Conservation (phyloP, 2,797 vertebrate species). For the Tangara arthus region DNA sequence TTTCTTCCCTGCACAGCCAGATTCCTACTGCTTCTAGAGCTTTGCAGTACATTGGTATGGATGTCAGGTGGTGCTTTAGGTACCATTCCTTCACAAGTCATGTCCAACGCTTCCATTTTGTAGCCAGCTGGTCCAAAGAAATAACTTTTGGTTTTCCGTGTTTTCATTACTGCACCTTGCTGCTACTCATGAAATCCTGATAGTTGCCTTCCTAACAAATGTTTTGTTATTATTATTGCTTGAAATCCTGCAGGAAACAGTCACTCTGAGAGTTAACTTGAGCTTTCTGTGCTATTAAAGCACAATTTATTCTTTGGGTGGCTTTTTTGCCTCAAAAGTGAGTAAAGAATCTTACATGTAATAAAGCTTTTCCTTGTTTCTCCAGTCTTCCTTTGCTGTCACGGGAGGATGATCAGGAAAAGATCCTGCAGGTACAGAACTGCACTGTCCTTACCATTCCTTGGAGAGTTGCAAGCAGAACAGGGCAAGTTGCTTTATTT, state of each 20-base stretch:
- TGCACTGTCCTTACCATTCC: accelerated
- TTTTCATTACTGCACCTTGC: neutral
- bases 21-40: neutral
- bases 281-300: neutral
- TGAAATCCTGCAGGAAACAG: neutral
- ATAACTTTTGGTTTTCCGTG: neutral
- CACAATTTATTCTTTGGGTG: neutral
- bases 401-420: neutral
- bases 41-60: neutral
- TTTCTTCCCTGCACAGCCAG: neutral
- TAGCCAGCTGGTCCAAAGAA: neutral
- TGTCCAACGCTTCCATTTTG: neutral
- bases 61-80: neutral
- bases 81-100: neutral
- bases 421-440: neutral
- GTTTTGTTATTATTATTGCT: neutral
- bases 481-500: neutral
- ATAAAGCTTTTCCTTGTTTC: neutral
- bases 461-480: neutral
- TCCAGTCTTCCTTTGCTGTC: neutral
- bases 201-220: neutral
- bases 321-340: neutral
- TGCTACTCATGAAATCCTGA: neutral
- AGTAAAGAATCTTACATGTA: neutral
- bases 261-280: neutral